Evolutionary conservation across 2,888 invertebrate genomes (phyloP).

Genomic region (Oligia latruncula): DNA sequence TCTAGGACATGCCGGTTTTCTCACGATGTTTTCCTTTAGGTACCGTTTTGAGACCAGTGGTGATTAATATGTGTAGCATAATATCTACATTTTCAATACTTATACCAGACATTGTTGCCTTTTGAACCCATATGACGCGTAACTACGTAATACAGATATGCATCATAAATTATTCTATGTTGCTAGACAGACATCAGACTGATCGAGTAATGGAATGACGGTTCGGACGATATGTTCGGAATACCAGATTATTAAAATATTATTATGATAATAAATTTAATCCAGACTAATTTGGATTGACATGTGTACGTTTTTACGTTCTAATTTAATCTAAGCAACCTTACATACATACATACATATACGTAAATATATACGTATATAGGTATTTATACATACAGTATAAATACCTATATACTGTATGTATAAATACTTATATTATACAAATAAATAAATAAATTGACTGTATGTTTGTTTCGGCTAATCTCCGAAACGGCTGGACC

Average conservation of each 20-base stretch:
- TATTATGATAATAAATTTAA: constrained; percentile 14
- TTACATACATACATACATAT: too few species aligned
- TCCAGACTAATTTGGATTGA: constrained; percentile 22
- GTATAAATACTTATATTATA: too few species aligned
- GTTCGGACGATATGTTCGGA: constrained; percentile 7
- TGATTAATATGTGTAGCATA: background rate
- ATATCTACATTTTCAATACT: background rate
- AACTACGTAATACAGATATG: background rate
- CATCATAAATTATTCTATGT: constrained; percentile 20
- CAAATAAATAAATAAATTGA: too few species aligned
- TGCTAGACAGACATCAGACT: constrained; percentile 24
- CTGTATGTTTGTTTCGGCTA: too few species aligned
- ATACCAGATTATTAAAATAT: constrained; percentile 34
- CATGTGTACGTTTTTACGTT: constrained; percentile 13
- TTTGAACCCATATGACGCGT: background rate
- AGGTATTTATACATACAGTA: too few species aligned
- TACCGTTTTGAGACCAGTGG: background rate
- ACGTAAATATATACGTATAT: too few species aligned
- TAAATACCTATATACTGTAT: too few species aligned
- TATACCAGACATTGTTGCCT: background rate
- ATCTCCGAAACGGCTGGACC: too few species aligned
- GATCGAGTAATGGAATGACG: constrained; percentile 36
- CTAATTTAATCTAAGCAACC: background rate
- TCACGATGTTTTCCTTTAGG: background rate
- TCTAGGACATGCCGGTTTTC: background rate